A percentile compares a stretch with the other conserved stretches of the same genome.
phyloP scores from a whole-genome alignment of 2,888 invertebrate genomes.

The Polydesmus complanatus region DNA sequence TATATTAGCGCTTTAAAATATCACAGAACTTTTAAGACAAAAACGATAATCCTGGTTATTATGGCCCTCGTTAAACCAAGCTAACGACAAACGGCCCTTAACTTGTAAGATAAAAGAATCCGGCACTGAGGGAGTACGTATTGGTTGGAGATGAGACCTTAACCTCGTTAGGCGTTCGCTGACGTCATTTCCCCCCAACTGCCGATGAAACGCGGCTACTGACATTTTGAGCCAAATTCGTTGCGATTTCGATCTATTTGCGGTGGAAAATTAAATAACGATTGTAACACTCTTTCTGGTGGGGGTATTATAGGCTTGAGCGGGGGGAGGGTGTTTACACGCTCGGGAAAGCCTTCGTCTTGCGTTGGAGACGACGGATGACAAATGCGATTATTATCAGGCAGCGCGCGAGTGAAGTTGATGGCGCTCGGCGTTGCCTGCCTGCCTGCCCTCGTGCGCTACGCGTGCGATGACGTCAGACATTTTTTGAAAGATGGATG shows the following conservation, averaged over 20 bases:
- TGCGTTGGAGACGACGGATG: background rate
- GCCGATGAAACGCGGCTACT: background rate
- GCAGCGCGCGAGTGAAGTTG: background rate
- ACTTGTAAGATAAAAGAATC: no score
- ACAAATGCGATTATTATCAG: background rate
- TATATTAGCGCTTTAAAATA: no score
- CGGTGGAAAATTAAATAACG: background rate
- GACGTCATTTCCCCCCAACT: no score
- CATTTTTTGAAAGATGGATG: no score
- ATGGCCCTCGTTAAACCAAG: no score
- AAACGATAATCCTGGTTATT: no score
- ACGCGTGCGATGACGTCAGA: no score
- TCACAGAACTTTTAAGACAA: no score
- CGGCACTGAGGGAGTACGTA: no score
- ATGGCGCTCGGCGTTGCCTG: background rate
- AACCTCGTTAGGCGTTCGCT: background rate
- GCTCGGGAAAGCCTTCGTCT: background rate
- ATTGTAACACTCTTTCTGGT: background rate
- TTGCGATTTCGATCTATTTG: background rate
- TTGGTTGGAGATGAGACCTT: background rate
- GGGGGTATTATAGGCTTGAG: no score
- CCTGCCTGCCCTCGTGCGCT: no score
- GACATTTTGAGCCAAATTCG: background rate
- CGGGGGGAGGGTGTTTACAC: background rate
- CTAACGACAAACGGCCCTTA: no score